Base-by-base conservation (phyloP, 2,888 invertebrate genomes). In the Theodoxus fluviatilis region DNA sequence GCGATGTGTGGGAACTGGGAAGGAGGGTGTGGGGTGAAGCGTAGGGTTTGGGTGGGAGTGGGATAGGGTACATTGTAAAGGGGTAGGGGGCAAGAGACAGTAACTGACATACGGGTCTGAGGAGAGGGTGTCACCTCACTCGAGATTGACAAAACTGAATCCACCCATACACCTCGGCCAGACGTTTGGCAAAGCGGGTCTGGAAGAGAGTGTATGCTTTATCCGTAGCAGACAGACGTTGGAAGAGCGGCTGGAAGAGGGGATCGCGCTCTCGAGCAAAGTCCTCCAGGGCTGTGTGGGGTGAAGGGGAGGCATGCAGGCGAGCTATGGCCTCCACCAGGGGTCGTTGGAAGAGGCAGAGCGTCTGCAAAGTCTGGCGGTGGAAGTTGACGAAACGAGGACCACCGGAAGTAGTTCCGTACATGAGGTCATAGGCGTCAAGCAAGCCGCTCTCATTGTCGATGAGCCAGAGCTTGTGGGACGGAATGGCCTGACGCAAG, bases 381-480 rank as follows among this genome's bases (percentile, higher is more conserved):
- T 87, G 86, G 72, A 85, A 86, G 40, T 71, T 70, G 1, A 79
- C 68, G 73, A 87, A 86, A 31, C 81, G 72, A 18, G 72, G 66
- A 7, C 75, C 77, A 52, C 63, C 52, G 15, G 72, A 63, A 52
- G 70, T 73, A 22, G 70, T 70, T 25, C 71, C 73, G 65, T 85
- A 85, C 38, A 87, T 73, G 1, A 87, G 75, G 18, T 83, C 82
- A 70, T 87, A 88, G 7, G 84, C 84, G 74, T 87, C 87, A 28
- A 87, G 69, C 2, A 88, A 76, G 1, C 87, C 88, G 67, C 87
- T 85, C 71, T 88, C 88, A 71, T 88, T 88, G 80, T 88, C 88
- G 15, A 88, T 84, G 4, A 87, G 78, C 87, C 87, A 87, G 18
- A 88, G 76, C 69, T 83, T 84, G 7, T 78, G 80, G 1, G 79